Percentiles rank a stretch among this genome's conserved stretches.
These are phyloP conservation scores for Hemiprocne comata DNA, from an alignment of 2,113 vertebrate species.

Conservation along the genomic window DNA sequence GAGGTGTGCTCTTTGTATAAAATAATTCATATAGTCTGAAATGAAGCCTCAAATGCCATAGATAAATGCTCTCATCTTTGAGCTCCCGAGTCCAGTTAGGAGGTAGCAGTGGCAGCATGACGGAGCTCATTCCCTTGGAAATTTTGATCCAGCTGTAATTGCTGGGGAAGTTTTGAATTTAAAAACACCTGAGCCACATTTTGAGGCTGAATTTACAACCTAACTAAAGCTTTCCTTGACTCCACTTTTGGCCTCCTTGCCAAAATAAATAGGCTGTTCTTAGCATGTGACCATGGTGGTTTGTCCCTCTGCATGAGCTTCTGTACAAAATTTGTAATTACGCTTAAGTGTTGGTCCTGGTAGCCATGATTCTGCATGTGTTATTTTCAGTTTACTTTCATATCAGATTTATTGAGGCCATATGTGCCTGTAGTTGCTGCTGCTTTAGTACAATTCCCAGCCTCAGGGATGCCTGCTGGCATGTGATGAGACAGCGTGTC, in stretches of 20 bases:
- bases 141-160: neutral
- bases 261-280: constrained; percentile 18
- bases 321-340: neutral
- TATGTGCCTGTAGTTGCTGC: neutral
- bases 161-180: constrained; percentile 20
- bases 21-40: neutral
- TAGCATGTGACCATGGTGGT: neutral
- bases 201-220: constrained; percentile 10
- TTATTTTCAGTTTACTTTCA: neutral
- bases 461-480: neutral
- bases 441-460: neutral
- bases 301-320: neutral
- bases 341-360: neutral
- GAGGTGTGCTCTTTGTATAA: neutral
- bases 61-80: neutral
- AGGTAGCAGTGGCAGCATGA: neutral
- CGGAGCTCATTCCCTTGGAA: neutral
- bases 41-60: neutral
- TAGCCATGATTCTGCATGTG: neutral
- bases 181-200: neutral
- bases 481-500: neutral
- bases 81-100: neutral
- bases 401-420: neutral
- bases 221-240: neutral
- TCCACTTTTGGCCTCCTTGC: neutral